Conservation (phyloP, 2,888 invertebrate species). For the Escarpia spicata region DNA sequence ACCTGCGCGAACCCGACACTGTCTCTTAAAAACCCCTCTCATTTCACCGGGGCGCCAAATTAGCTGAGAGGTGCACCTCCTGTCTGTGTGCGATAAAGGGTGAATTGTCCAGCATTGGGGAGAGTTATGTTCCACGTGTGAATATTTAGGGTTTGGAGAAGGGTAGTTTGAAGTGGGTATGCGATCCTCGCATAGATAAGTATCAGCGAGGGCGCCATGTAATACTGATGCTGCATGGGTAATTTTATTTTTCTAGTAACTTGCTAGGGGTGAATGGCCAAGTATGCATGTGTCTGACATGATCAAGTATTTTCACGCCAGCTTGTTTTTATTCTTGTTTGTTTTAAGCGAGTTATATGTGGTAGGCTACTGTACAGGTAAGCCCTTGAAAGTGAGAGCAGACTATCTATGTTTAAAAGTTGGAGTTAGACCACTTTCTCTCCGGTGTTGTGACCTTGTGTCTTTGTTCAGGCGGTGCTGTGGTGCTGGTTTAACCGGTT, state of each 20-base stretch:
- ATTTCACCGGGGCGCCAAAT: neutral
- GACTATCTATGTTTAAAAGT: neutral
- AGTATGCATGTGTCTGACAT: neutral
- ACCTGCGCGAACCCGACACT: neutral
- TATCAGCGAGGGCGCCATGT: neutral
- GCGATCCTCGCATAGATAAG: neutral
- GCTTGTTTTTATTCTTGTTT: neutral
- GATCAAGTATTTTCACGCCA: neutral
- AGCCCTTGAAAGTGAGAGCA: neutral
- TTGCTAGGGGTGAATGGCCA: neutral
- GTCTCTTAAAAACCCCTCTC: neutral
- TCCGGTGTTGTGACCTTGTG: neutral
- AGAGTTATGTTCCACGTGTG: neutral
- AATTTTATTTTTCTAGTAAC: neutral
- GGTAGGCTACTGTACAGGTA: neutral
- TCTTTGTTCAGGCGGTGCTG: neutral
- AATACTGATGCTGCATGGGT: neutral
- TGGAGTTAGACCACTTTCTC: neutral
- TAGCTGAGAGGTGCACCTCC: neutral
- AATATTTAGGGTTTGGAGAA: neutral
- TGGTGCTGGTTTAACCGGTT: neutral
- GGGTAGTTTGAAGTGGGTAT: neutral
- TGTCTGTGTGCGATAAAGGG: conserved; percentile 6
- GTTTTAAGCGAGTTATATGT: neutral
- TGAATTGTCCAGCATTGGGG: neutral